Evolutionary conservation across 2,797 vertebrate species (phyloP), one percentile per base, ranked within the genome.

Genomic region (Sebastes hopkinsi): DNA sequence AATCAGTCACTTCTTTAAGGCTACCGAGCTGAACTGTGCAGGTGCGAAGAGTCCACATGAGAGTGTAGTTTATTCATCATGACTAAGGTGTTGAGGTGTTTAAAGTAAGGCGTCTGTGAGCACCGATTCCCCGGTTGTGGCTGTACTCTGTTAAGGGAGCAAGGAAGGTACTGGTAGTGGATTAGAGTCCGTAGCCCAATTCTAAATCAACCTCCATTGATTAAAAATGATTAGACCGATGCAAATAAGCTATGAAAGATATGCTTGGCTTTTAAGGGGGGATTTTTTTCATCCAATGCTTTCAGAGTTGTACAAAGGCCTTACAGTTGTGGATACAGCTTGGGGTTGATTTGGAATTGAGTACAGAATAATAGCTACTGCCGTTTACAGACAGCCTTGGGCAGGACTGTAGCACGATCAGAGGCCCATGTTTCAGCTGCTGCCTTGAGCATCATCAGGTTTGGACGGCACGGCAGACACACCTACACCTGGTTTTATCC

Each of bases 401-500:
- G 89, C 90, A 87, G 55, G 77, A 80, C 84, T 82, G 86, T 65
- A 56, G 59, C 56, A 18, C 56, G 59, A 62, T 11, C 62, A 54
- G n/a, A 75, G 30, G 23, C 22, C 8, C 4, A 0, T 14, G 68
- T 80, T 91, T 96, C 95, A 96, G 80, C 92, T 94, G 88, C 88
- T 93, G 84, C 86, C 84, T 50, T 88, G 74, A 9, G 88, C 71
- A 55, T 86, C 91, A 32, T 91, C 94, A 6, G 94, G 66, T 0
- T 67, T 84, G 68, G 89, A 88, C 1, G 95, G 94, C 32, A 94
- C 78, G 0, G 90, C 72, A 38, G 82, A 84, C 68, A 89, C 77
- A 5, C 89, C 81, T 20, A 85, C 58, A 0, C 91, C 38, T 50
- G 78, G 89, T 18, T 13, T 74, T 14, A 87, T 91, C 95, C 95